Conservation (phyloP, 2,888 invertebrate species). For the Drosophila robusta region DNA sequence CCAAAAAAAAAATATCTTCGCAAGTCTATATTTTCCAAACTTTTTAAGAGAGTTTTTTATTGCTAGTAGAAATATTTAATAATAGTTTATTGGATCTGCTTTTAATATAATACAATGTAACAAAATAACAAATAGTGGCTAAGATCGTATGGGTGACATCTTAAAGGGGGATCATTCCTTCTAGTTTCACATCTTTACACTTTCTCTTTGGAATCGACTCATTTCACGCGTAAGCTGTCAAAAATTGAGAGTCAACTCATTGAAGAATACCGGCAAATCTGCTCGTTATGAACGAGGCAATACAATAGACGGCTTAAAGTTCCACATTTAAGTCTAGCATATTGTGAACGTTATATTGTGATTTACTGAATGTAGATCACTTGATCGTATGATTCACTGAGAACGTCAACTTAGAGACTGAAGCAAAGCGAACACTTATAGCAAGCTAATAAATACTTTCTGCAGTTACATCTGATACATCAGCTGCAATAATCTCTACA, state of each 20-base stretch:
- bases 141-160: background rate
- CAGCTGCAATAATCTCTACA: conserved; percentile 2
- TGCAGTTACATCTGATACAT: too few relatives aligned
- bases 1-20: too few relatives aligned
- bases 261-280: conserved; percentile 20
- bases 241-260: conserved; percentile 16
- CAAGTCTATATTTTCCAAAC: too few relatives aligned
- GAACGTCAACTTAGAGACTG: background rate
- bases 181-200: conserved; percentile 24
- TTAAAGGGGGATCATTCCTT: background rate
- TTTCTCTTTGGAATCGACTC: conserved; percentile 40
- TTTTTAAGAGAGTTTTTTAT: too few relatives aligned
- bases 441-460: too few relatives aligned
- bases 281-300: conserved; percentile 9
- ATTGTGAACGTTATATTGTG: conserved; percentile 3
- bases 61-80: too few relatives aligned
- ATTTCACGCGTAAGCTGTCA: background rate
- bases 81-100: too few relatives aligned
- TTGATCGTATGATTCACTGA: background rate
- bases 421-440: background rate
- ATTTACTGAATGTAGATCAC: conserved; percentile 22
- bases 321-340: conserved; percentile 7
- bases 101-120: too few relatives aligned
- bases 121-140: background rate
- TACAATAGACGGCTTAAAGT: conserved; percentile 45